Conservation (phyloP, 2,113 vertebrate species). For the Andinoacara biseriatus region DNA sequence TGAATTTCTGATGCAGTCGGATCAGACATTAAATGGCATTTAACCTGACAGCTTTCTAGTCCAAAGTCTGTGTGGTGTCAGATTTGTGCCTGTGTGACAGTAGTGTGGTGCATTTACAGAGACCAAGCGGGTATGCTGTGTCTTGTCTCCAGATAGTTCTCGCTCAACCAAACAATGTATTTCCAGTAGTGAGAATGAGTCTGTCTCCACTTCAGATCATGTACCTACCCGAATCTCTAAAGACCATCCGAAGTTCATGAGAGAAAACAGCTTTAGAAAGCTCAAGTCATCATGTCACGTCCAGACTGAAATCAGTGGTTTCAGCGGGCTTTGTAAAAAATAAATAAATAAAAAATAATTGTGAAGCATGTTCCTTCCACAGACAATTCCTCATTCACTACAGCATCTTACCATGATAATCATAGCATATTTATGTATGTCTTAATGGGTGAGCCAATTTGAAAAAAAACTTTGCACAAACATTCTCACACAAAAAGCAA, state of each 20-base stretch:
- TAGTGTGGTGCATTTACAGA: background rate
- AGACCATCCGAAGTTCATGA: background rate
- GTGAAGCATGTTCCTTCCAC: background rate
- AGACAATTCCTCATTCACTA: background rate
- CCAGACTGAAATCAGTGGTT: background rate
- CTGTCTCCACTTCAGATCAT: background rate
- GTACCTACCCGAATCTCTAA: background rate
- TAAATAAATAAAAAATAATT: accelerated
- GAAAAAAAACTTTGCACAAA: too few relatives aligned
- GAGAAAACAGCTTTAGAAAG: background rate
- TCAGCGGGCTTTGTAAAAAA: background rate
- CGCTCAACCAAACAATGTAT: background rate
- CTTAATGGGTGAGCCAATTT: too few relatives aligned
- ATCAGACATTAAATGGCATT: background rate
- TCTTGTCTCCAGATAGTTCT: background rate
- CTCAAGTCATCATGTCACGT: background rate
- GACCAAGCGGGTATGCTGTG: background rate
- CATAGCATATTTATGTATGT: too few relatives aligned
- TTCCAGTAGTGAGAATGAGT: background rate
- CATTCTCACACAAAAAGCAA: too few relatives aligned
- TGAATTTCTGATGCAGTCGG: background rate
- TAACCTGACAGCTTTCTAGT: background rate
- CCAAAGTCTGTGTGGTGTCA: background rate
- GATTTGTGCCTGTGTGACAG: background rate
- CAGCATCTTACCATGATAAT: too few relatives aligned